These are phyloP conservation scores for Orchesella cincta DNA, from an alignment of 1,140 invertebrate species.

Conservation along the genomic window DNA sequence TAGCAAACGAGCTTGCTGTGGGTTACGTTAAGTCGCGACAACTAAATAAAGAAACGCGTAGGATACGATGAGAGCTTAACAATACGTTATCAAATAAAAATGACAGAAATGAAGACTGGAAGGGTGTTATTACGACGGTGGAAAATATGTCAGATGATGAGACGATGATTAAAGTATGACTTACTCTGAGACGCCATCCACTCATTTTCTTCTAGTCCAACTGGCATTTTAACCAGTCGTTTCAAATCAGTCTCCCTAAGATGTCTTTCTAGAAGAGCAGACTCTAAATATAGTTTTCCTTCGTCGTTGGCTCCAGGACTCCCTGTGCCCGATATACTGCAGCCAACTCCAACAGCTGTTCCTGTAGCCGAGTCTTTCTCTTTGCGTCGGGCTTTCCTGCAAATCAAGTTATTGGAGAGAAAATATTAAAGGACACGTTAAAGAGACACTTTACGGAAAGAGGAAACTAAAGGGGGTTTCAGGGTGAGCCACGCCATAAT, in stretches of 20 bases:
- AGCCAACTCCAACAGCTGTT: slow-evolving; percentile 46
- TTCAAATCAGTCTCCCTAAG: slow-evolving; percentile 88
- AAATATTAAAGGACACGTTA: neutral
- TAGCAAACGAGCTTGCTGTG: too few relatives aligned
- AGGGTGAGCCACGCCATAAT: neutral
- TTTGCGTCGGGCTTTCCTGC: slow-evolving; percentile 94
- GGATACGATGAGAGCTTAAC: too few relatives aligned
- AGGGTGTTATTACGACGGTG: too few relatives aligned
- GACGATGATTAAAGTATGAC: slow-evolving; percentile 55
- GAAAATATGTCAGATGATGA: neutral
- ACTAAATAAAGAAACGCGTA: too few relatives aligned
- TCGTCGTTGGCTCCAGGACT: slow-evolving; percentile 71
- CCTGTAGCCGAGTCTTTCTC: slow-evolving; percentile 76
- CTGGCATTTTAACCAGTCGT: slow-evolving; percentile 87
- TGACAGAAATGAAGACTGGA: too few relatives aligned
- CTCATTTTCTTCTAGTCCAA: slow-evolving; percentile 94
- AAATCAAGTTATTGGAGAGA: slow-evolving; percentile 50
- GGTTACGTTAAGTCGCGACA: too few relatives aligned
- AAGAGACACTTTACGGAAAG: too few relatives aligned
- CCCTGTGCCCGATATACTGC: slow-evolving; percentile 46
- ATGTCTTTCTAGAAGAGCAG: slow-evolving; percentile 86
- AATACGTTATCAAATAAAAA: too few relatives aligned
- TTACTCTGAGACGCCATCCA: slow-evolving; percentile 97
- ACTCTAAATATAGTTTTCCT: slow-evolving; percentile 92
- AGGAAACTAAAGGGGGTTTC: too few relatives aligned